Evolutionary conservation across 2,888 invertebrate genomes (phyloP).

Genomic region (Oxycera nigricornis): DNA sequence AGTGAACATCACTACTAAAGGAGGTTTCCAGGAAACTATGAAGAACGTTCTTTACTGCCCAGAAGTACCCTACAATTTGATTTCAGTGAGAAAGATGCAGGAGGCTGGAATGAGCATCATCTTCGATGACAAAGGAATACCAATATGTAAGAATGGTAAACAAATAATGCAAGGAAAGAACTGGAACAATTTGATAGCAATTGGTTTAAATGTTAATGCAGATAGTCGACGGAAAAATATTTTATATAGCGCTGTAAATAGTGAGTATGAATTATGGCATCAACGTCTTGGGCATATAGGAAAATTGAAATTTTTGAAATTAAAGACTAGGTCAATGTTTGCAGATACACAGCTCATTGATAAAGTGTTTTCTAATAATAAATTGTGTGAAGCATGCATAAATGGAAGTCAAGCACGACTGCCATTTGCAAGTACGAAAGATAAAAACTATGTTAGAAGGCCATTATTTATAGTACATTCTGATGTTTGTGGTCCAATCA

Average conservation of each 20-base stretch:
- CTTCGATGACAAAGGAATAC: conserved; percentile 51
- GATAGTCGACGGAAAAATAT: too few species aligned
- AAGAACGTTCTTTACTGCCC: conserved; percentile 51
- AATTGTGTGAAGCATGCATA: neutral
- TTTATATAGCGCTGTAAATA: too few species aligned
- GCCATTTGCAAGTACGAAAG: conserved; percentile 30
- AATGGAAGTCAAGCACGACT: neutral
- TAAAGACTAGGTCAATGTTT: neutral
- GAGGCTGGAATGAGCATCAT: conserved; percentile 51
- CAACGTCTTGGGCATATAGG: conserved; percentile 4
- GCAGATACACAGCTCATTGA: neutral
- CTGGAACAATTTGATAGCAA: neutral
- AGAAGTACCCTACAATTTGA: conserved; percentile 53
- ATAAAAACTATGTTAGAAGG: neutral
- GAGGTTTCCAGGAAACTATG: conserved; percentile 47
- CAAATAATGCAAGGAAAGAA: conserved; percentile 2
- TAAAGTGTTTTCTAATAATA: neutral
- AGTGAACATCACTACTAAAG: conserved; percentile 51
- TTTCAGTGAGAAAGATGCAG: conserved; percentile 51
- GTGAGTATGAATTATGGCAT: conserved; percentile 49
- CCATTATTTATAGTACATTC: too few species aligned
- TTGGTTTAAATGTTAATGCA: too few species aligned
- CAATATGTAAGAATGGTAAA: conserved; percentile 3
- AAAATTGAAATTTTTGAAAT: neutral
- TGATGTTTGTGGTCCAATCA: conserved; percentile 55